Base-by-base conservation (phyloP, 2,888 invertebrate genomes). In the Eupithecia abbreviata region DNA sequence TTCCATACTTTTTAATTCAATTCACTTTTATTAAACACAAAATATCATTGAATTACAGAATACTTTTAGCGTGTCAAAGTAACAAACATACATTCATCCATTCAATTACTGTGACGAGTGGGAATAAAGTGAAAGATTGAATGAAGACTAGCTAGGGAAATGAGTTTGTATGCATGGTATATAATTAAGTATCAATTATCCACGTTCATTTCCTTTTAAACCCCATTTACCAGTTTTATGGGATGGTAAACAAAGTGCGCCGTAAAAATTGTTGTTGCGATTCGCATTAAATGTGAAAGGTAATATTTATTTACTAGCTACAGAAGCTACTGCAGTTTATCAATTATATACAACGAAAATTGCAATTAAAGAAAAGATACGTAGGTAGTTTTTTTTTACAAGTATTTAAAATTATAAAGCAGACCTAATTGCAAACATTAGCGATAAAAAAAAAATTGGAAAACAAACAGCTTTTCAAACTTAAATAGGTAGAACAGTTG, bases 201-300 rank as follows among this genome's bases (percentile, higher is more conserved):
- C 72, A 47, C 58, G 73, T 75, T 81, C 74, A 75, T 81, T 73
- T 72, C 68, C 72, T 74, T 74, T 76, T 72, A 73, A 55, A 45
- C 15, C 73, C 62, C 68, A 71, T 77, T 75, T 73, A 51, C 75
- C 71, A 71, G 67, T 79, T 80, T 82, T 81, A 81, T 79, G 79
- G 51, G 79, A 79, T 78, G 72, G 79, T 68, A 82, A 80, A 78
- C 76, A 47, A 77, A 78, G 76, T 79, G 69, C 42, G 71, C 43
- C 75, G 66, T 79, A 78, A 80, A 77, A 76, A 74, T 15, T 18
- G 13, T 79, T 78, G 55, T 66, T 30, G 30, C 30, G 30, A 30
- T 47, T 49, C 30, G 30, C 43, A 76, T 73, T 2, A 69, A 71
- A 68, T 42, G 45, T 13, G 65, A 66, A 74, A 80, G 71, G 42